These are phyloP conservation scores for Orientallactaga sibirica DNA, from an alignment of 2,797 vertebrate species.

Conservation along the genomic window DNA sequence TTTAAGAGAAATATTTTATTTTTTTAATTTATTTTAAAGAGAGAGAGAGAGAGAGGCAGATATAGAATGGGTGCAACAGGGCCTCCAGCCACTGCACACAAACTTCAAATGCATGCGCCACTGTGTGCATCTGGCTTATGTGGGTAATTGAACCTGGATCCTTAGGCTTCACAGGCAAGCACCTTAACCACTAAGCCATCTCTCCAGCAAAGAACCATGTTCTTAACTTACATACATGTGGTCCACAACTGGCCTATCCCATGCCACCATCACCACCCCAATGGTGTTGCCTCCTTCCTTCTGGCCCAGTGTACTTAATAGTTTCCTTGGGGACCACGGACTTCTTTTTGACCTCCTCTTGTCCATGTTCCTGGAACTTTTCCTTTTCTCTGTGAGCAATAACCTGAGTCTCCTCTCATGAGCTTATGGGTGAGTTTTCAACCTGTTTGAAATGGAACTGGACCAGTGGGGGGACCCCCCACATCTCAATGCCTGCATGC, in stretches of 20 bases:
- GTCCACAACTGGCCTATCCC: neutral
- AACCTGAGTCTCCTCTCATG: neutral
- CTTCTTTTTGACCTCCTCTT: neutral
- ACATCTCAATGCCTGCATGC: neutral
- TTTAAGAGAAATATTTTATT: no score
- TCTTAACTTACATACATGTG: no score
- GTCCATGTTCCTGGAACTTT: conserved; percentile 57
- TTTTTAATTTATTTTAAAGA: no score
- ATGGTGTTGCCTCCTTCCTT: neutral
- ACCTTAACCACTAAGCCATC: no score
- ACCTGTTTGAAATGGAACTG: conserved; percentile 73
- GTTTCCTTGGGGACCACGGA: neutral
- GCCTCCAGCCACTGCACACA: no score
- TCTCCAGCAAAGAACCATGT: neutral
- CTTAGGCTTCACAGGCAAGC: no score
- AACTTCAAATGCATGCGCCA: no score
- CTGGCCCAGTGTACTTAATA: neutral
- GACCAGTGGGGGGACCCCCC: neutral
- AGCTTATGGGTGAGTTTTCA: conserved; percentile 51
- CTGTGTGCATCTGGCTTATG: no score
- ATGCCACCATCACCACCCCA: neutral
- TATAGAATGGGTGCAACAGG: no score
- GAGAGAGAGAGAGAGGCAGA: no score
- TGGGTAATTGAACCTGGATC: no score
- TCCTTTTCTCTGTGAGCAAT: conserved; percentile 62